A percentile compares a stretch with the other conserved stretches of the same genome.
These are phyloP conservation scores for Tetropium fuscum DNA, from an alignment of 2,888 invertebrate genomes.

Conservation along the genomic window DNA sequence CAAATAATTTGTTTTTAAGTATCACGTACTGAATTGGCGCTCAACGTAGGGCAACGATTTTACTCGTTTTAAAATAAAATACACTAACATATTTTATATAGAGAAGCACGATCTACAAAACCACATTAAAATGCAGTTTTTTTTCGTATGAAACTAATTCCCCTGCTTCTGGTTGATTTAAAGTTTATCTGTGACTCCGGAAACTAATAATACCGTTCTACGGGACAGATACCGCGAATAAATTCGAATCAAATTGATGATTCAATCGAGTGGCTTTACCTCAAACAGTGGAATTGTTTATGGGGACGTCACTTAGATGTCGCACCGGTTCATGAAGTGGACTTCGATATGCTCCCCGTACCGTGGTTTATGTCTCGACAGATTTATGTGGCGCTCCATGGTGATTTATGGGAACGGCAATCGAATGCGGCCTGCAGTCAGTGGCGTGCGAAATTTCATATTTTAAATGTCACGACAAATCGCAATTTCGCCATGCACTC, in stretches of 20 bases:
- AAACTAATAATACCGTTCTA: constrained; percentile 30
- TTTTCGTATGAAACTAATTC: neutral
- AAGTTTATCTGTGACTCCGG: constrained; percentile 9
- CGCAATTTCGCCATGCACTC: constrained; percentile 24
- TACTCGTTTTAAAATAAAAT: too few relatives aligned
- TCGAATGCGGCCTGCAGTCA: constrained; percentile 52
- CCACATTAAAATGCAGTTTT: neutral
- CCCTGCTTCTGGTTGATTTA: neutral
- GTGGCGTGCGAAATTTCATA: constrained; percentile 43
- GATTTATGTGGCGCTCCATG: constrained; percentile 63
- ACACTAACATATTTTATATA: too few relatives aligned
- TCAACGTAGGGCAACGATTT: too few relatives aligned
- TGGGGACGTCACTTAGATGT: constrained; percentile 57
- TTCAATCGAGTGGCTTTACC: constrained; percentile 59
- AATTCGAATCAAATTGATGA: constrained; percentile 56
- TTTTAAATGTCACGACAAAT: constrained; percentile 32
- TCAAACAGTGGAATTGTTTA: constrained; percentile 58
- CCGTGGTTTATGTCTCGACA: constrained; percentile 60
- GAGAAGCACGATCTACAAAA: neutral
- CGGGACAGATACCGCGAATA: constrained; percentile 34
- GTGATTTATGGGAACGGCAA: constrained; percentile 61
- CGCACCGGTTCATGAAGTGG: constrained; percentile 56
- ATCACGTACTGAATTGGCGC: too few relatives aligned
- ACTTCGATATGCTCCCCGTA: constrained; percentile 56
- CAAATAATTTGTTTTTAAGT: too few relatives aligned